Percentiles rank a stretch among this genome's conserved stretches.
phyloP scores from a whole-genome alignment of 2,113 vertebrate genomes.

The Saguinus midas region DNA sequence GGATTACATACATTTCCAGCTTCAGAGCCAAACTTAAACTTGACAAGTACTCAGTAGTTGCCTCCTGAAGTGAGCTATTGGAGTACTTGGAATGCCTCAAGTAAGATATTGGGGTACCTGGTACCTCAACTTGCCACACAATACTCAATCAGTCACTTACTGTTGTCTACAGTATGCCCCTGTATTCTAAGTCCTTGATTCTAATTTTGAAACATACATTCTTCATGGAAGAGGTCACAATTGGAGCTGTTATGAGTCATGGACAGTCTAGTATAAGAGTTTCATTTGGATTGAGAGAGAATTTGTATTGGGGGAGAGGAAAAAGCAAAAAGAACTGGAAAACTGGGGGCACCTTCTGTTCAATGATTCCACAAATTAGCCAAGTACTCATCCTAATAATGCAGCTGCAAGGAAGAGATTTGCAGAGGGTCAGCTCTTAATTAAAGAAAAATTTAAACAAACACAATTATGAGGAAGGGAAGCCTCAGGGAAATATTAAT shows the following conservation, averaged over 20 bases:
- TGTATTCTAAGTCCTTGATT: conserved; percentile 40
- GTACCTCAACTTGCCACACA: neutral
- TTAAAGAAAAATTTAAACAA: conserved; percentile 58
- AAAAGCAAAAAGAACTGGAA: conserved; percentile 16
- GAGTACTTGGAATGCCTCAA: neutral
- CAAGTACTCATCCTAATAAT: conserved; percentile 49
- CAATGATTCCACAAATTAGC: conserved; percentile 38
- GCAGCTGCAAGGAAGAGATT: conserved; percentile 20
- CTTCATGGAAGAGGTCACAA: neutral
- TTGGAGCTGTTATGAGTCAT: neutral
- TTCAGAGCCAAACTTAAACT: conserved; percentile 30
- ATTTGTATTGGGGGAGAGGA: neutral
- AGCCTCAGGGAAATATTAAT: neutral
- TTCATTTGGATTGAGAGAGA: conserved; percentile 1
- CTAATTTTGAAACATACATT: conserved; percentile 15
- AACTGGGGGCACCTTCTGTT: neutral
- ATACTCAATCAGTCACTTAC: neutral
- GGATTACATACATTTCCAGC: neutral
- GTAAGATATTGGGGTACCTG: neutral
- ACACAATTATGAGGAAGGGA: conserved; percentile 54
- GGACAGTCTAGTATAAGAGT: neutral
- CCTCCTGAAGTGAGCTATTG: neutral
- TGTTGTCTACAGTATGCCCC: neutral
- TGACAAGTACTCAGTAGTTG: neutral
- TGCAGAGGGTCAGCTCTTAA: conserved; percentile 59